Evolutionary conservation across 2,888 invertebrate species (phyloP).

Genomic region (Ophraella communa): DNA sequence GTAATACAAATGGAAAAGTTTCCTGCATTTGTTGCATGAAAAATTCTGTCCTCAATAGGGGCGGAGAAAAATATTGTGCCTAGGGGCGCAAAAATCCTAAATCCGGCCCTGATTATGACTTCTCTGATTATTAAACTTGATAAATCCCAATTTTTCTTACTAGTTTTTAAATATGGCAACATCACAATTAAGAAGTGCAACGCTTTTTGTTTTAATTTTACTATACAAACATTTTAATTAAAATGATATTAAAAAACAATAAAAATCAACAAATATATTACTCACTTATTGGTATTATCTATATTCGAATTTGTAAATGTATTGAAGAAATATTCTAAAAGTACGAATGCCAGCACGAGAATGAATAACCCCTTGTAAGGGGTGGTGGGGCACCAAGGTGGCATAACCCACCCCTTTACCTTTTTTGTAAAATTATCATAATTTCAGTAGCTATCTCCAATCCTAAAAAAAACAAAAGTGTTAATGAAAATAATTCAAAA

Average conservation of each 20-base stretch:
- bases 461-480: neutral
- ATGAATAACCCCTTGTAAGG: slow-evolving; percentile 65
- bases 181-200: no score
- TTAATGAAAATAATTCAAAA: neutral
- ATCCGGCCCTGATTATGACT: no score
- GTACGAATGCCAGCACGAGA: slow-evolving; percentile 69
- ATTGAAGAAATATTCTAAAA: slow-evolving; percentile 74
- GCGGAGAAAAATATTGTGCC: no score
- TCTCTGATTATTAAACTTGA: no score
- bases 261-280: neutral
- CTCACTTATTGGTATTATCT: slow-evolving; percentile 63
- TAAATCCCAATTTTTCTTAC: no score
- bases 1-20: no score
- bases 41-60: no score
- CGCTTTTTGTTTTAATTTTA: no score
- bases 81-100: no score
- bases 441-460: neutral
- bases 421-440: slow-evolving; percentile 31
- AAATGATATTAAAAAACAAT: neutral
- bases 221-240: no score
- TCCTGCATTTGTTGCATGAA: no score
- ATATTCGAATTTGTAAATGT: slow-evolving; percentile 66
- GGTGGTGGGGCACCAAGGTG: slow-evolving; percentile 59
- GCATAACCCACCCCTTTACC: slow-evolving; percentile 57
- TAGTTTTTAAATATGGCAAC: no score